Evolutionary conservation across 2,797 vertebrate genomes (phyloP).

Genomic region (Pipistrellus pygmaeus): DNA sequence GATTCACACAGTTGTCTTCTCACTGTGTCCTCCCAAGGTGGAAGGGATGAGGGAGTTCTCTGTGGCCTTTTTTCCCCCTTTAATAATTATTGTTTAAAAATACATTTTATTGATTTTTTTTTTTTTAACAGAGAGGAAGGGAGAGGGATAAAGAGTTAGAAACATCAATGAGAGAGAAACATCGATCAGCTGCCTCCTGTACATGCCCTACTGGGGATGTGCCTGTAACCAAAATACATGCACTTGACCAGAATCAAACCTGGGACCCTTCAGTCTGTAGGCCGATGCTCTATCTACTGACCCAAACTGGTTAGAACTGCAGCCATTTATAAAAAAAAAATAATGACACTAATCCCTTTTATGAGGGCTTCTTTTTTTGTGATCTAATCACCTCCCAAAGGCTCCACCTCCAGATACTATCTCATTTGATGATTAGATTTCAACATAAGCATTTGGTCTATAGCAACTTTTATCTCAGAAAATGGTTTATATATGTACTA

Average conservation of each 20-base stretch:
- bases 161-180: too few species aligned
- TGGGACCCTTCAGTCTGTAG: too few species aligned
- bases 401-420: neutral
- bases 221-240: too few species aligned
- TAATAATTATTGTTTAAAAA: too few species aligned
- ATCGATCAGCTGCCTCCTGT: too few species aligned
- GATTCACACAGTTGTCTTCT: neutral
- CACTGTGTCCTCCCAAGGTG: neutral
- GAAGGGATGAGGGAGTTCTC: neutral
- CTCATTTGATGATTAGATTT: neutral
- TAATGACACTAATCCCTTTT: neutral
- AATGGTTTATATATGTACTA: neutral
- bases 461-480: neutral
- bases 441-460: neutral
- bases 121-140: too few species aligned
- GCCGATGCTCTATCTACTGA: too few species aligned
- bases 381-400: neutral
- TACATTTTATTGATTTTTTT: too few species aligned
- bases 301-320: too few species aligned
- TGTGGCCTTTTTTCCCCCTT: neutral
- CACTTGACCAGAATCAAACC: too few species aligned
- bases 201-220: too few species aligned
- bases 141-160: too few species aligned
- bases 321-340: neutral
- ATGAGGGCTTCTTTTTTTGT: neutral